These are phyloP conservation scores for Sphenodon punctatus DNA, from an alignment of 2,797 vertebrate species.

Conservation along the genomic window DNA sequence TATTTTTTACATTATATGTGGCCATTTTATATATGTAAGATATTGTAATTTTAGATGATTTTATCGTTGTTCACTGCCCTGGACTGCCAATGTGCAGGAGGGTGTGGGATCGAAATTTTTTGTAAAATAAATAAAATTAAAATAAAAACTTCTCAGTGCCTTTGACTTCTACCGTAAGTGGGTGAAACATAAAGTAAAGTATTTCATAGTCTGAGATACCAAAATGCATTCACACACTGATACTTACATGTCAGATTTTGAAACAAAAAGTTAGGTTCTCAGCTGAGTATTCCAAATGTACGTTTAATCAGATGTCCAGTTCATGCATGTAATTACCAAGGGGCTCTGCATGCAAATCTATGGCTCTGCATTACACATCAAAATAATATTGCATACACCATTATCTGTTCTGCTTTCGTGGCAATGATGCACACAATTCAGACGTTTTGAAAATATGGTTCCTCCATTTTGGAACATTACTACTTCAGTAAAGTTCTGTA, in stretches of 20 bases:
- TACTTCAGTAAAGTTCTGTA: background rate
- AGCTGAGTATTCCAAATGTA: background rate
- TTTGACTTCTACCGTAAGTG: background rate
- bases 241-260: background rate
- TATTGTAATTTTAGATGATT: too few relatives aligned
- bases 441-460: rapidly evolving
- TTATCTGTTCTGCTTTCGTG: slow-evolving; percentile 9
- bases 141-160: background rate
- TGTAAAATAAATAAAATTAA: too few relatives aligned
- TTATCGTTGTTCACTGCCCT: too few relatives aligned
- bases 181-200: background rate
- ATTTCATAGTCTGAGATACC: background rate
- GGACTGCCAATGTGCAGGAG: too few relatives aligned
- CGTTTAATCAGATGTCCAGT: background rate
- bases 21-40: too few relatives aligned
- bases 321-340: slow-evolving; percentile 38
- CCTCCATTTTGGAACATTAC: background rate
- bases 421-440: background rate
- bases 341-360: slow-evolving; percentile 23
- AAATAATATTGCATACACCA: slow-evolving; percentile 43
- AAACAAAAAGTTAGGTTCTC: background rate
- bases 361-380: slow-evolving; percentile 44
- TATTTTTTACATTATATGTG: too few relatives aligned
- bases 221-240: background rate
- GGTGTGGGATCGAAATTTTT: too few relatives aligned